Base-by-base conservation (phyloP, 2,888 invertebrate genomes). In the Chrysopilus asiliformis region DNA sequence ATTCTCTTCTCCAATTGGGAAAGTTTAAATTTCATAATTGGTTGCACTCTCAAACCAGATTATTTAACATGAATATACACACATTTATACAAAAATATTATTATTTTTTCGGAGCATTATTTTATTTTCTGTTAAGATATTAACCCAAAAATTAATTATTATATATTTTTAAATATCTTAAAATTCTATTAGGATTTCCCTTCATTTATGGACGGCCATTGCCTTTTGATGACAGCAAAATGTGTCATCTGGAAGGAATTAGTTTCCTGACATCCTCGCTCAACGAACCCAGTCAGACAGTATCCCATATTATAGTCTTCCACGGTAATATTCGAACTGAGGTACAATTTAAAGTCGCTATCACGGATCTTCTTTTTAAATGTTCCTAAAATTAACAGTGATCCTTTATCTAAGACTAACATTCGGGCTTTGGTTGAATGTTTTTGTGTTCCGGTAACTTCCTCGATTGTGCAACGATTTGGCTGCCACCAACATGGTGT, bases 291-390 rank as follows among this genome's bases (percentile, higher is more conserved):
- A 2, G 85, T 86, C 74, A 87, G 81, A 55, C 82, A 82, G 68
- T 86, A 87, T 33, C 86, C 86, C 77, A 84, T 82, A 65, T 85
- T 84, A 68, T 84, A 85, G 65, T 87, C 86, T 34, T 83, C 78
- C 53, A 79, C 76, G 31, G 81, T 79, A 52, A 87, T 83, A 64
- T 84, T 82, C 42, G 84, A 83, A 42, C 84, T 85, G 55, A 87
- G 72, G 64, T 78, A 78, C 57, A 85, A 66, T 74, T 82, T 82
- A 59, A 83, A 83, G 63, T 83, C 82, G 20, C 77, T 74, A 56
- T 80, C 79, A 18, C 70, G 68, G 20, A 72, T 68, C 54, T 74
- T 70, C 54, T 76, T 71, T 53, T 81, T 79, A 60, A 82, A 82
- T 20, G 78, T 78, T 42, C 86, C 86, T 36, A 82, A 75, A 50